Evolutionary conservation across 2,113 vertebrate genomes (phyloP).

Genomic region (Periophthalmus modestus): DNA sequence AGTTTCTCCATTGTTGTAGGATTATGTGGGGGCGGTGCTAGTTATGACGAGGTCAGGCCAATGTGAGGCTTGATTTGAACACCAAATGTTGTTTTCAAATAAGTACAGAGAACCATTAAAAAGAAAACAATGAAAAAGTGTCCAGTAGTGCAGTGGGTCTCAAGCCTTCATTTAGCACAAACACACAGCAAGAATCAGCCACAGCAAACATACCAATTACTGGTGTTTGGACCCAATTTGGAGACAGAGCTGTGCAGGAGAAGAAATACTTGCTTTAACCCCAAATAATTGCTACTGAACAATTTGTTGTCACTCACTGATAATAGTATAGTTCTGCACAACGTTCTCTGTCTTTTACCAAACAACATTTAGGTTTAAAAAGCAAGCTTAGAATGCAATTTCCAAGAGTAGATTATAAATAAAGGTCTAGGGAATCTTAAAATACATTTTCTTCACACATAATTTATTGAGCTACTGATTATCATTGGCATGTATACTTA

Average conservation of each 20-base stretch:
- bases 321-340: neutral
- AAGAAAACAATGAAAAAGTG: neutral
- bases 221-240: slow-evolving; percentile 2
- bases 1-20: slow-evolving; percentile 62
- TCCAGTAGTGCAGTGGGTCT: neutral
- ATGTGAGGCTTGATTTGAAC: slow-evolving; percentile 28
- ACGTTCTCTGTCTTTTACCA: neutral
- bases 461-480: no score
- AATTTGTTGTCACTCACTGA: neutral
- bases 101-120: neutral
- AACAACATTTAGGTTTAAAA: neutral
- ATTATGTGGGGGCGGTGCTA: slow-evolving; percentile 45
- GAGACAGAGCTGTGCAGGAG: neutral
- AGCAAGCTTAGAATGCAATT: neutral
- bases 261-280: slow-evolving; percentile 7
- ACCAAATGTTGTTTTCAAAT: slow-evolving; percentile 34
- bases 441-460: no score
- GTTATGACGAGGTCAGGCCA: slow-evolving; percentile 24
- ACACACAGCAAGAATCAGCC: neutral
- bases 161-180: neutral
- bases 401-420: neutral
- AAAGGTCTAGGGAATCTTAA: neutral
- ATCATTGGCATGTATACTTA: no score
- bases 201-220: neutral
- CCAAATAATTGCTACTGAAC: neutral